These are phyloP conservation scores for Tetranychus piercei DNA, from an alignment of 2,888 invertebrate genomes.

Conservation along the genomic window DNA sequence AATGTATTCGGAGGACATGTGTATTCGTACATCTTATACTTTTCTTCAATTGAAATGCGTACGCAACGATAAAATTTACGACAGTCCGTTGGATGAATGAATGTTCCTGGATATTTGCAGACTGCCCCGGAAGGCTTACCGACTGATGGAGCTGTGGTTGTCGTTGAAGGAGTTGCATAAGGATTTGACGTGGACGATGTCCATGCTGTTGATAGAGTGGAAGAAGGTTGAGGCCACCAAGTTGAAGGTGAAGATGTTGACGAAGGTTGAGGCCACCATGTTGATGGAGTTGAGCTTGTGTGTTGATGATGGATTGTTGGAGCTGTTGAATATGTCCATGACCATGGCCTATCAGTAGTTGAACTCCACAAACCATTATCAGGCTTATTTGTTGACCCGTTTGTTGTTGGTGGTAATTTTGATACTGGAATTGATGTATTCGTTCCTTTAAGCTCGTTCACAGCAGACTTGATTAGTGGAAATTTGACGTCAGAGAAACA, in stretches of 20 bases:
- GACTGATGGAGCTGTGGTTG: background rate
- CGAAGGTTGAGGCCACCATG: background rate
- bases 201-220: background rate
- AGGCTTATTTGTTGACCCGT: background rate
- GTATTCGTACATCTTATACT: slow-evolving; percentile 9
- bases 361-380: background rate
- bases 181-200: background rate
- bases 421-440: background rate
- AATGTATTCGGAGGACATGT: background rate
- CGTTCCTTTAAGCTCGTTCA: background rate
- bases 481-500: background rate
- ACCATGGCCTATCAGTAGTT: background rate
- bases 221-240: background rate
- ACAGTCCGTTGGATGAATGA: background rate
- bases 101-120: slow-evolving; percentile 4
- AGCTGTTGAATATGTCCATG: background rate
- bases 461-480: background rate
- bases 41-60: slow-evolving; percentile 3
- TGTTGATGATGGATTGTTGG: slow-evolving; percentile 1
- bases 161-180: background rate
- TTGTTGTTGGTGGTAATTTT: background rate
- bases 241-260: background rate
- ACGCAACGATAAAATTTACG: slow-evolving; percentile 5
- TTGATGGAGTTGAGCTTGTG: background rate
- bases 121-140: background rate